phyloP scores from a whole-genome alignment of 2,797 vertebrate genomes.

The Neoniphon sammara region DNA sequence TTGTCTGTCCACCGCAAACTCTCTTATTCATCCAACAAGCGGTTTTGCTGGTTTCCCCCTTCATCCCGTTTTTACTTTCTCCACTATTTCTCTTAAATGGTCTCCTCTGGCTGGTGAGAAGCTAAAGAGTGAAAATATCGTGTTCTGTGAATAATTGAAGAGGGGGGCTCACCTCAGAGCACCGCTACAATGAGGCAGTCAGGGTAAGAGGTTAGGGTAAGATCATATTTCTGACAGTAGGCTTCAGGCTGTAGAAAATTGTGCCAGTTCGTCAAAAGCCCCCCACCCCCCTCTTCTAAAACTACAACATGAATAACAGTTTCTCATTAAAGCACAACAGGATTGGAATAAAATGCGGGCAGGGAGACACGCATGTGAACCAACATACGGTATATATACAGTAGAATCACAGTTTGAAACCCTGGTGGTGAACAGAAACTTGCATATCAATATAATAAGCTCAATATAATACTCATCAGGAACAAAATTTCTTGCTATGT shows the following conservation, averaged over 20 bases:
- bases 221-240: conserved; percentile 78
- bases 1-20: conserved; percentile 69
- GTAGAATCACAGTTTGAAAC: conserved; percentile 28
- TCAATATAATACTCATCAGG: not conserved
- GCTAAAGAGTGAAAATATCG: conserved; percentile 74
- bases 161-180: conserved; percentile 75
- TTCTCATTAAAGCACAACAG: conserved; percentile 65
- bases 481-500: not conserved
- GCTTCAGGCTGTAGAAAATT: conserved; percentile 71
- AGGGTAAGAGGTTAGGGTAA: conserved; percentile 73
- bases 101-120: conserved; percentile 60
- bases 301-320: conserved; percentile 58
- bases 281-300: conserved; percentile 26
- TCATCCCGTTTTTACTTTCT: conserved; percentile 42
- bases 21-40: conserved; percentile 56
- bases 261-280: conserved; percentile 70
- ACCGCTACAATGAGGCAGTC: conserved; percentile 71
- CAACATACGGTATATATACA: conserved; percentile 20
- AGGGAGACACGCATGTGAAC: not conserved
- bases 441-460: not conserved
- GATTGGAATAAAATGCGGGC: conserved; percentile 40
- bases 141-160: conserved; percentile 82
- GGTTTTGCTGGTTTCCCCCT: conserved; percentile 24
- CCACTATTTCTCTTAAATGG: conserved; percentile 67
- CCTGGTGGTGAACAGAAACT: conserved; percentile 27